Evolutionary conservation across 2,113 vertebrate species (phyloP), one percentile per base, ranked within the genome.

Genomic region (Ovibos moschatus): DNA sequence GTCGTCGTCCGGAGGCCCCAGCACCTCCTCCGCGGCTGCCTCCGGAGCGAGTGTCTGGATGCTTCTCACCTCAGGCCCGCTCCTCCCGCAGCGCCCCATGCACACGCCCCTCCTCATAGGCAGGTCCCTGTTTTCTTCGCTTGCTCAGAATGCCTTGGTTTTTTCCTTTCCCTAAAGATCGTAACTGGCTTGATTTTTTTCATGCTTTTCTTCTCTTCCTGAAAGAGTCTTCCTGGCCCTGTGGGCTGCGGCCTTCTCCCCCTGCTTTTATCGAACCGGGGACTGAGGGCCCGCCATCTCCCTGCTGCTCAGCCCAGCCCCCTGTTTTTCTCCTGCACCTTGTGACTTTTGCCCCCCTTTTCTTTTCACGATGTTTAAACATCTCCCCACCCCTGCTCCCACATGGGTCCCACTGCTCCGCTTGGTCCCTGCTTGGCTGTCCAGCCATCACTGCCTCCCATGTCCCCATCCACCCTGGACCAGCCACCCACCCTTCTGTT

Each of bases 21-120:
- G 13, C 3, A 6, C 50, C 76, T 51, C 3, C 7, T 36, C 11
- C 17, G 8, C 0, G 3, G 53, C 67, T 30, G 8, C 36, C 71
- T 45, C 12, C 1, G 0, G 60, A 30, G 0, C 1, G 0, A 7
- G 86, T 3, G 5, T 6, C n/a, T 2, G 36, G 40, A 7, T 40
- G 10, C 19, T 7, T 3, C 19, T 76, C 28, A 0, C 2, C 17
- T 57, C 51, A 1, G 13, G 17, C 64, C 27, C 6, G 1, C 2
- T 6, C 40, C 40, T 23, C 50, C 93, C 11, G 0, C 57, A 51
- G 19, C 51, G 4, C 11, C 7, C 36, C 36, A 4, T 7, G 36
- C 1, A 5, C 62, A 12, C 12, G 1, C 4, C 23, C 55, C 23
- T 55, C 30, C 0, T 10, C 50, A 7, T 7, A 27, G 36, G 23